Conservation (phyloP, 2,797 vertebrate species). For the Coccyzus lansbergi region DNA sequence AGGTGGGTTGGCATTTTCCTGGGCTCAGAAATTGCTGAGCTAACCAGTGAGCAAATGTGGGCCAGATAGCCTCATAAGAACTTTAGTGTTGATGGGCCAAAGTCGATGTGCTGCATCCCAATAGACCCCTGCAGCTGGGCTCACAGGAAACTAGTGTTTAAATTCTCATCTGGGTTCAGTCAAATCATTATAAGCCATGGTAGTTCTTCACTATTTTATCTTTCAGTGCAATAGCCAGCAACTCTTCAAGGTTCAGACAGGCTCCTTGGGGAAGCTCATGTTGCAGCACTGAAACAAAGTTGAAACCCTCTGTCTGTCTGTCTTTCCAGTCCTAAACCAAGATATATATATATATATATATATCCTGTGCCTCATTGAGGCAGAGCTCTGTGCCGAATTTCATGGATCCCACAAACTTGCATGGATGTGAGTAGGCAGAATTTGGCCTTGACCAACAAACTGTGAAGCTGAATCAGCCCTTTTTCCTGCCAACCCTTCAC, state of each 20-base stretch:
- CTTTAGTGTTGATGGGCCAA: neutral
- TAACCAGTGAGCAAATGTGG: neutral
- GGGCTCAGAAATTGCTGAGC: constrained; percentile 12
- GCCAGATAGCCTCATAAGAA: constrained; percentile 19
- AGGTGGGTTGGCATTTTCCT: constrained; percentile 24
- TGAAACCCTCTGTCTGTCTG: neutral
- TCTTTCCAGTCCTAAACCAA: neutral
- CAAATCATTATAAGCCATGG: neutral
- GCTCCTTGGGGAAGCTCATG: constrained; percentile 29
- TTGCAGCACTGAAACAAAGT: neutral
- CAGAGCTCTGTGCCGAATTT: neutral
- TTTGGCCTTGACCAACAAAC: neutral
- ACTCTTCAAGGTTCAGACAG: neutral
- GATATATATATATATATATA: constrained; percentile 39
- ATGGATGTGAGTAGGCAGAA: neutral
- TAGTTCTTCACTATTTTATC: constrained; percentile 13
- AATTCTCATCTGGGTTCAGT: constrained; percentile 42
- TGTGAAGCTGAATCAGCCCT: constrained; percentile 28
- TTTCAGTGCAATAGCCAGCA: neutral
- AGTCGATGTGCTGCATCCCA: neutral
- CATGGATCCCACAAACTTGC: neutral
- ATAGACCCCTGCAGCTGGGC: neutral
- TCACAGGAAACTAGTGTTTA: constrained; percentile 22
- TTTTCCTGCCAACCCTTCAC: neutral
- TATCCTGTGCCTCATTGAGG: neutral